phyloP scores from a whole-genome alignment of 2,888 invertebrate genomes.

The Rhingia rostrata region DNA sequence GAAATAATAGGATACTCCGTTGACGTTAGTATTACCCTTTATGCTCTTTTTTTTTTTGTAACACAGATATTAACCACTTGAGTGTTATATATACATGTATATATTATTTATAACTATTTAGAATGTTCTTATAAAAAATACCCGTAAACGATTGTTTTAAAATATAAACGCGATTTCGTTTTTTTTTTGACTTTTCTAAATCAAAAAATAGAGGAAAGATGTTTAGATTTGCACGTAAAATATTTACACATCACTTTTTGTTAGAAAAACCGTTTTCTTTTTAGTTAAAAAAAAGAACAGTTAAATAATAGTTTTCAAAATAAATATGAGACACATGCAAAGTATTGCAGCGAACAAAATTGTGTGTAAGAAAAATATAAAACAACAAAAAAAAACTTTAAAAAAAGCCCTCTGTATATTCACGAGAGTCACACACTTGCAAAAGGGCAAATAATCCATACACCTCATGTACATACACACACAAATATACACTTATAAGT shows the following conservation, averaged over 20 bases:
- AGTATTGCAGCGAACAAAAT: neutral
- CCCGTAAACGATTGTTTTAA: slow-evolving; percentile 25
- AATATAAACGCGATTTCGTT: slow-evolving; percentile 8
- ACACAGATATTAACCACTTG: slow-evolving; percentile 19
- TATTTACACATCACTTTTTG: too few species aligned
- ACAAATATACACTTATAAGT: slow-evolving; percentile 50
- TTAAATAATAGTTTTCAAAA: slow-evolving; percentile 23
- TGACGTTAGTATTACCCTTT: slow-evolving; percentile 9
- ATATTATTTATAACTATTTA: neutral
- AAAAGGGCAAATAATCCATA: slow-evolving; percentile 70
- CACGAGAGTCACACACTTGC: slow-evolving; percentile 54
- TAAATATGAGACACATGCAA: too few species aligned
- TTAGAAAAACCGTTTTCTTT: neutral
- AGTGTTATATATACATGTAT: slow-evolving; percentile 1
- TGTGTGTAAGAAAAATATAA: slow-evolving; percentile 27
- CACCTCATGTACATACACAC: slow-evolving; percentile 30
- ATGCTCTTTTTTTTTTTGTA: neutral
- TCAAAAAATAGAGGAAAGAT: neutral
- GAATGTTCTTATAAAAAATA: slow-evolving; percentile 26
- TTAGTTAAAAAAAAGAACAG: neutral
- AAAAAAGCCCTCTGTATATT: slow-evolving; percentile 46
- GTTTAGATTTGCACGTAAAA: too few species aligned
- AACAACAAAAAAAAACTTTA: slow-evolving; percentile 35
- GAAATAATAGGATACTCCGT: slow-evolving; percentile 5
- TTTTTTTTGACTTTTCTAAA: slow-evolving; percentile 20